phyloP scores from a whole-genome alignment of 2,888 invertebrate genomes.

The Polydesmus complanatus region DNA sequence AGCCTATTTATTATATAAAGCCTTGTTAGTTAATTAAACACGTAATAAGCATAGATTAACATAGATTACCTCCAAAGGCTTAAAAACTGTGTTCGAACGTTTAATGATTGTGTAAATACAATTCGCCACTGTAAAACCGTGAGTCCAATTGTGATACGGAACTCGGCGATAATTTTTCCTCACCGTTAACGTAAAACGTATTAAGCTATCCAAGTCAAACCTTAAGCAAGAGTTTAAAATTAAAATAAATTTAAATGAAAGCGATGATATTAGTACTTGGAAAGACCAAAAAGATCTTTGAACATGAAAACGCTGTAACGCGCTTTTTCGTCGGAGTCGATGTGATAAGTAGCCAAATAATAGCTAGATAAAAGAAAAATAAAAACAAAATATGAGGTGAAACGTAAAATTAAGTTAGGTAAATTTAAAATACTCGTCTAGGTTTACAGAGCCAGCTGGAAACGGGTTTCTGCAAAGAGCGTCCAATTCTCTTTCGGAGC shows the following conservation, averaged over 20 bases:
- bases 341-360: constrained; percentile 55
- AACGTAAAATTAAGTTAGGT: no score
- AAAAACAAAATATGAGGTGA: constrained; percentile 21
- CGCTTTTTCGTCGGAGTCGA: constrained; percentile 56
- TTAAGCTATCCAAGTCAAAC: constrained; percentile 52
- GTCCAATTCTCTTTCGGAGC: constrained; percentile 51
- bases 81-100: constrained; percentile 31
- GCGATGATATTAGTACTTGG: constrained; percentile 24
- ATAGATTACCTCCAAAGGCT: constrained; percentile 10
- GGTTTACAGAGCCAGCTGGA: constrained; percentile 18
- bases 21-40: neutral
- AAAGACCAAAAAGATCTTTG: constrained; percentile 50
- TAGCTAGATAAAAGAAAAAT: constrained; percentile 35
- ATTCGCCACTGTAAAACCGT: constrained; percentile 75
- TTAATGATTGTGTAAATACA: constrained; percentile 63
- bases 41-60: neutral
- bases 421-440: constrained; percentile 26
- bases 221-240: no score
- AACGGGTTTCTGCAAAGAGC: constrained; percentile 14
- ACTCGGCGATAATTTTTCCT: constrained; percentile 70
- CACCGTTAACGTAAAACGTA: constrained; percentile 62
- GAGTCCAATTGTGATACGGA: constrained; percentile 77
- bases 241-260: no score
- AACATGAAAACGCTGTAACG: constrained; percentile 62
- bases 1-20: constrained; percentile 37